Evolutionary conservation across 2,113 vertebrate genomes (phyloP).

Genomic region (Menidia beryllina): DNA sequence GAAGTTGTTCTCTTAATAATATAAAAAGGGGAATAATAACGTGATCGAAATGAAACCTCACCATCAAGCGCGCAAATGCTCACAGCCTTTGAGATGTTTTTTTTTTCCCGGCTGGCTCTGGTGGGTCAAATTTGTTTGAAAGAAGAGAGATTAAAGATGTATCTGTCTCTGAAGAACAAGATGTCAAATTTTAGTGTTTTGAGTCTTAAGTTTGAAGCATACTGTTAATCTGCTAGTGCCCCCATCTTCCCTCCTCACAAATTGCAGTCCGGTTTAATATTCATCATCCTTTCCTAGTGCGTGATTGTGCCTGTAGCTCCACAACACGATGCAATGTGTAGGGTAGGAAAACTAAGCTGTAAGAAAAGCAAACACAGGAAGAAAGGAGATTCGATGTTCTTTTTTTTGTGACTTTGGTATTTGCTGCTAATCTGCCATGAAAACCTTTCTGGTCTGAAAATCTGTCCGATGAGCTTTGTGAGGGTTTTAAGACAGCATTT

Average conservation of each 20-base stretch:
- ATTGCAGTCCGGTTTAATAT: constrained; percentile 31
- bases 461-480: constrained; percentile 8
- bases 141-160: constrained; percentile 6
- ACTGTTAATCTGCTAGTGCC: constrained; percentile 32
- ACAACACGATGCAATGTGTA: constrained; percentile 52
- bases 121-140: not conserved
- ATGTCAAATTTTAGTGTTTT: constrained; percentile 32
- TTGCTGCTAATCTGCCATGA: constrained; percentile 65
- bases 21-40: too few relatives aligned
- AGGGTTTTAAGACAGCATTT: constrained; percentile 25
- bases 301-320: constrained; percentile 62
- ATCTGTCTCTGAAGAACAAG: constrained; percentile 3
- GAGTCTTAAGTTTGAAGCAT: not conserved
- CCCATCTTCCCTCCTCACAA: not conserved
- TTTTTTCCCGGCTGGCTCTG: constrained; percentile 15
- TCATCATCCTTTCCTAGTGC: constrained; percentile 33
- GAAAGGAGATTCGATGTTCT: constrained; percentile 41
- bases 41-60: too few relatives aligned
- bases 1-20: not conserved
- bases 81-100: constrained; percentile 63
- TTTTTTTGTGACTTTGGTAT: constrained; percentile 59
- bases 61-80: constrained; percentile 61
- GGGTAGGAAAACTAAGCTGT: constrained; percentile 62
- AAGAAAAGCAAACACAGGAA: constrained; percentile 20
- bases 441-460: constrained; percentile 38